Base-by-base conservation (phyloP, 2,113 vertebrate genomes). In the Chamaea fasciata region DNA sequence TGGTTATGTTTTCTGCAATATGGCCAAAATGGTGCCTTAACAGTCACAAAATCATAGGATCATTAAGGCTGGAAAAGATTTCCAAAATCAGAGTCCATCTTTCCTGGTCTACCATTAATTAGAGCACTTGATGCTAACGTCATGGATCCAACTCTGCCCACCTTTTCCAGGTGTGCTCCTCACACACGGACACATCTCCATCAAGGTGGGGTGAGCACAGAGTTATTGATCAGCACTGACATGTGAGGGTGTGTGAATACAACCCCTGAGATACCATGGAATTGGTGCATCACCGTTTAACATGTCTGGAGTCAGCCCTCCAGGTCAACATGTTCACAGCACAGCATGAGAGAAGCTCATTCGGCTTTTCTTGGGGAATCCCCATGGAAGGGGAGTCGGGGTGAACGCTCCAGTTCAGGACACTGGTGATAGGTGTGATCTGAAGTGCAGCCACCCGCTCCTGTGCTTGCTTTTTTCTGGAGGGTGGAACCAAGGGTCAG, bases 371-470 rank as follows among this genome's bases (percentile, higher is more conserved):
- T 41, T 7, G 22, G 15, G 2, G 3, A 53, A 31, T 71, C 20
- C 9, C 30, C 0, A 0, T 26, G 47, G 20, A 83, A 83, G 23
- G 12, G 8, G 63, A 57, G 10, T 9, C 56, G 42, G 57, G 1
- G 0, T 8, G 41, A 85, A 5, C 0, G 2, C 12, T 39, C 9
- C 20, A 22, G 52, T 22, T 77, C 47, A 37, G 30, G 37, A 5
- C 1, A 2, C 4, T 39, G 39, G 24, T 56, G 57, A 46, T 22
- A 56, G 56, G 9, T 1, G 2, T 8, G 19, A 2, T 79, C 79
- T 71, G 35, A 64, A 21, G 5, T 44, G 31, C 11, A 82, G 55
- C 13, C 37, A 44, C 41, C 13, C 3, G 2, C 37, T 63, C 37
- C 39, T 44, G 9, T 63, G 20, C 15, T 47, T 37, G 20, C 76